Percentiles rank a stretch among this genome's conserved stretches.
These are phyloP conservation scores for Nyctibius grandis DNA, from an alignment of 2,797 vertebrate genomes.

Conservation along the genomic window DNA sequence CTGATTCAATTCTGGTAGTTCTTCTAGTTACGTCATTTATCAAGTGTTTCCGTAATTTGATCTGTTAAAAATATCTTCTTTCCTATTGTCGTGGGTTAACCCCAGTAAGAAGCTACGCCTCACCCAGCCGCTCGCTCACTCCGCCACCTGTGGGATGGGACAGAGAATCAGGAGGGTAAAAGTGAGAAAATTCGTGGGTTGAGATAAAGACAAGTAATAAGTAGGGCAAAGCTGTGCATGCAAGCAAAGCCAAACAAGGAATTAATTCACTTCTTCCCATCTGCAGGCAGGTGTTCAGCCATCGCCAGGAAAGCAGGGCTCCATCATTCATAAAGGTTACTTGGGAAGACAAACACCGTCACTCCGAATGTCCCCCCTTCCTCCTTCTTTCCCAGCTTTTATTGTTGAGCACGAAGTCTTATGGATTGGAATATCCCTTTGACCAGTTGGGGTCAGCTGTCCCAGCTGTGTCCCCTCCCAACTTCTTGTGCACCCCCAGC, in stretches of 20 bases:
- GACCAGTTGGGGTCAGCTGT: neutral
- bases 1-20: neutral
- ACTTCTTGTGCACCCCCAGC: neutral
- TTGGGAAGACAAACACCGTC: neutral
- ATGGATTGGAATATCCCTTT: too few relatives aligned
- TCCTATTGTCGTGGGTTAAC: neutral
- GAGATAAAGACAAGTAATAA: neutral
- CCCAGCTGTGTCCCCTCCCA: neutral
- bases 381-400: neutral
- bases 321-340: fast-evolving
- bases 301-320: neutral
- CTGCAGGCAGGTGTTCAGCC: fast-evolving
- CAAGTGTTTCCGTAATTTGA: neutral
- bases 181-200: neutral
- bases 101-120: neutral
- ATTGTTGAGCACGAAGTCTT: neutral
- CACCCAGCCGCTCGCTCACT: neutral
- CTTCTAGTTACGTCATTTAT: neutral
- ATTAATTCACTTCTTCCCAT: neutral
- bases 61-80: neutral
- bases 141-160: fast-evolving
- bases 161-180: neutral
- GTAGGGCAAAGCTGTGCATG: neutral
- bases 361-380: neutral
- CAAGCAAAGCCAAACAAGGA: neutral